Conservation (phyloP, 2,113 vertebrate genomes). For the Cryptotis parvus region DNA sequence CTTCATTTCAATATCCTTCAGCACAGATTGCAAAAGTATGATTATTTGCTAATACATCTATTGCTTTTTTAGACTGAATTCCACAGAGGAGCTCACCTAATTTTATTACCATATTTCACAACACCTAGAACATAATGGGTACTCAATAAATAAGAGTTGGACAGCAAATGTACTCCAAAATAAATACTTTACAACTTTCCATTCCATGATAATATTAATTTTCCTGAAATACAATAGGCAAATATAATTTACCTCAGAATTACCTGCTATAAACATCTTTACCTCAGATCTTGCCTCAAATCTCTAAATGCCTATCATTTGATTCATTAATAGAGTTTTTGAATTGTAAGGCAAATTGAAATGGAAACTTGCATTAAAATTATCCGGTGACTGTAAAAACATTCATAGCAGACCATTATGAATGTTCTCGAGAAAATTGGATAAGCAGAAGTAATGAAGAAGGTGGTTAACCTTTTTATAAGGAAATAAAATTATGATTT, state of each 20-base stretch:
- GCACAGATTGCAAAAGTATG: not conserved
- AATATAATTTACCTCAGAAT: conserved; percentile 35
- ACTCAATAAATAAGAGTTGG: not conserved
- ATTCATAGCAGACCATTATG: not conserved
- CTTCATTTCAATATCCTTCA: not conserved
- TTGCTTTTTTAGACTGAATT: not conserved
- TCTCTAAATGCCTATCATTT: not conserved
- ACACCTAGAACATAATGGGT: not conserved
- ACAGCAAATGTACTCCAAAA: not conserved
- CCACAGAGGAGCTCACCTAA: not conserved
- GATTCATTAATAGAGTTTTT: conserved; percentile 10
- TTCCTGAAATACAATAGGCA: not conserved
- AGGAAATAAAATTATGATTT: conserved; percentile 19
- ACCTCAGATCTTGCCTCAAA: not conserved
- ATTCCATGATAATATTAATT: not conserved
- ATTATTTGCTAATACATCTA: not conserved
- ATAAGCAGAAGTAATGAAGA: conserved; percentile 7
- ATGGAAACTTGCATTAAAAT: not conserved
- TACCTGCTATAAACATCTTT: not conserved
- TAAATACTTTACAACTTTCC: not conserved
- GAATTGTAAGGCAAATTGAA: conserved; percentile 10
- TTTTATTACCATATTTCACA: conserved; percentile 19
- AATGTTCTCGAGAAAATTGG: not conserved
- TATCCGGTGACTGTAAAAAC: not conserved
- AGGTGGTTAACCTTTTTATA: not conserved